phyloP scores from a whole-genome alignment of 2,888 invertebrate genomes.

The Epistrophella euchroma region DNA sequence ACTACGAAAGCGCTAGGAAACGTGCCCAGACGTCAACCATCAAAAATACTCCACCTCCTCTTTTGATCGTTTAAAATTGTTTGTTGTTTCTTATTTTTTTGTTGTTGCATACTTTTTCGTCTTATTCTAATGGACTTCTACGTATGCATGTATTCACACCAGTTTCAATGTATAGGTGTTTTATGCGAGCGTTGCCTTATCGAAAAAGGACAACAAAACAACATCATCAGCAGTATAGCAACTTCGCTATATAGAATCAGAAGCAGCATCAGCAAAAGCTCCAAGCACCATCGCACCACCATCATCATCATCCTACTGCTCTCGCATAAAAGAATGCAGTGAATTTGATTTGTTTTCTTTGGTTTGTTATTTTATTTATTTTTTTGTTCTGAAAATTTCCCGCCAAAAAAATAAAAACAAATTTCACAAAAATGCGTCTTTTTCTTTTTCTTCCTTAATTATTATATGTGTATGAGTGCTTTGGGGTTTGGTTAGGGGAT shows the following conservation, averaged over 20 bases:
- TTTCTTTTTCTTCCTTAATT: conserved; percentile 73
- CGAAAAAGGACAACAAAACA: conserved; percentile 55
- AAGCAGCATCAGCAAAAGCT: conserved; percentile 26
- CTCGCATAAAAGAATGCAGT: conserved; percentile 63
- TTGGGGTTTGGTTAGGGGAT: neutral
- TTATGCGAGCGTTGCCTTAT: conserved; percentile 58
- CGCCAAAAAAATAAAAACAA: conserved; percentile 63
- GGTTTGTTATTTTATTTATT: neutral
- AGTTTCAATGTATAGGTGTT: conserved; percentile 48
- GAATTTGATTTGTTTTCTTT: conserved; percentile 70
- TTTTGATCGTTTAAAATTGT: conserved; percentile 4
- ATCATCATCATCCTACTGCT: conserved; percentile 19
- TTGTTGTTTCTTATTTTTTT: conserved; percentile 57
- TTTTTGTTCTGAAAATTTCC: conserved; percentile 53
- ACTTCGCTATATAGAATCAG: conserved; percentile 16
- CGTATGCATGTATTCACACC: conserved; percentile 23
- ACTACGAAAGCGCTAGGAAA: conserved; percentile 48
- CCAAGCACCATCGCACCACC: conserved; percentile 24
- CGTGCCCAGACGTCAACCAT: conserved; percentile 75
- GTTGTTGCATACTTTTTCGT: conserved; percentile 63
- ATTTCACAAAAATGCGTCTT: conserved; percentile 72
- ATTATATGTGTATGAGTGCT: conserved; percentile 24
- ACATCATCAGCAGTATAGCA: neutral
- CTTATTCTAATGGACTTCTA: conserved; percentile 56
- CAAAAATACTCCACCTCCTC: conserved; percentile 54